phyloP scores from a whole-genome alignment of 2,888 invertebrate species.

The Dinocampus coccinellae region DNA sequence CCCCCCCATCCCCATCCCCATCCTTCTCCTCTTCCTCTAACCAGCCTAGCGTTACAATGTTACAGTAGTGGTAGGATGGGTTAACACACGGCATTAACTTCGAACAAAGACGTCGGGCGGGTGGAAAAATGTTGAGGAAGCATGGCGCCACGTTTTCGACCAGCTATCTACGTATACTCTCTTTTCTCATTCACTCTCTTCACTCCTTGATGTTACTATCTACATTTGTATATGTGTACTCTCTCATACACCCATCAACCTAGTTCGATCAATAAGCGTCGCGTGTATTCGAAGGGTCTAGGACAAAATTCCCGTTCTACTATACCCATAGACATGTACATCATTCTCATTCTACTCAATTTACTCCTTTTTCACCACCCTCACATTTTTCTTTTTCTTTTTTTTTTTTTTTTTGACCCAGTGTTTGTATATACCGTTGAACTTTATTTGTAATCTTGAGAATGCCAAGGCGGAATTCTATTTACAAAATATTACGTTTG shows the following conservation, averaged over 20 bases:
- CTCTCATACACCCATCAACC: conserved; percentile 15
- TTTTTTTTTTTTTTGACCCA: too few species aligned
- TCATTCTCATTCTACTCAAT: neutral
- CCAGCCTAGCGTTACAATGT: too few species aligned
- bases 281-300: conserved; percentile 58
- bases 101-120: conserved; percentile 29
- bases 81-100: neutral
- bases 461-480: too few species aligned
- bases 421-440: too few species aligned
- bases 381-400: neutral
- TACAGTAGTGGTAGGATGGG: neutral
- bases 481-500: too few species aligned
- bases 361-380: neutral
- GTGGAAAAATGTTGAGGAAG: conserved; percentile 34
- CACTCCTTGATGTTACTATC: conserved; percentile 20
- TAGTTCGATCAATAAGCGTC: conserved; percentile 61
- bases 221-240: conserved; percentile 24
- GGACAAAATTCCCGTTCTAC: conserved; percentile 43
- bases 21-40: too few species aligned
- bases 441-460: too few species aligned
- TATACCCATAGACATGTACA: conserved; percentile 1
- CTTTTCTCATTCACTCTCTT: conserved; percentile 35
- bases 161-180: conserved; percentile 26
- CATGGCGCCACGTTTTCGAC: conserved; percentile 35
- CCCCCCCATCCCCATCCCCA: neutral